Evolutionary conservation across 2,888 invertebrate genomes (phyloP), one percentile per base, ranked within the genome.

Genomic region (Philaethria dido): DNA sequence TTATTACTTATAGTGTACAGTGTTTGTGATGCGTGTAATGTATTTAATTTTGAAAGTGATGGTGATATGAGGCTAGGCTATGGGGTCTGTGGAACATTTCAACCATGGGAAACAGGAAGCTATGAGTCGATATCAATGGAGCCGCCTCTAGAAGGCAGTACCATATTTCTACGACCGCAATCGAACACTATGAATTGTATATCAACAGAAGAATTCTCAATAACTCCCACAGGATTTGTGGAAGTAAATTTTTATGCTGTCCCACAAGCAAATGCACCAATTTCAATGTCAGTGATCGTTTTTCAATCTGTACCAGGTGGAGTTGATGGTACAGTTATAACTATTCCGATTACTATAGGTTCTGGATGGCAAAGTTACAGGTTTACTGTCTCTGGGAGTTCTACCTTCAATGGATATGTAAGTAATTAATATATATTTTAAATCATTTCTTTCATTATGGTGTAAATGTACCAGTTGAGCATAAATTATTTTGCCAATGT

Each of bases 21-120:
- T 18, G 47, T 45, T 33, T 45, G 60, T 16, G 45, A 60, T 0
- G 13, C 16, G 16, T 60, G 60, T 29, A 29, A 18, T 18, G 45
- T 60, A n/a, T 60, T 45, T 45, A 60, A 60, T 25, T 60, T 60
- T 33, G 60, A 60, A 8, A 44, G 25, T 44, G 16, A 29, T 33
- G 18, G 25, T 47, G 60, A 60, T 8, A 4, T 45, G 14, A 13
- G 29, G 6, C 14, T 3, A 4, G 16, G 20, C 2, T 57, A 22
- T 33, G 18, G 29, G 1, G 13, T 47, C 16, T 60, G 60, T 1
- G 1, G 2, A 0, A 8, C 8, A 13, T 47, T 29, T 1, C 8
- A 8, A 14, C 29, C 45, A 9, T 60, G 60, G 60, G 29, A 13
- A 8, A 13, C 13, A 0, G 60, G 47, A 29, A 44, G 29, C 14